These are phyloP conservation scores for Cydia splendana DNA, from an alignment of 1,140 invertebrate genomes.

Conservation along the genomic window DNA sequence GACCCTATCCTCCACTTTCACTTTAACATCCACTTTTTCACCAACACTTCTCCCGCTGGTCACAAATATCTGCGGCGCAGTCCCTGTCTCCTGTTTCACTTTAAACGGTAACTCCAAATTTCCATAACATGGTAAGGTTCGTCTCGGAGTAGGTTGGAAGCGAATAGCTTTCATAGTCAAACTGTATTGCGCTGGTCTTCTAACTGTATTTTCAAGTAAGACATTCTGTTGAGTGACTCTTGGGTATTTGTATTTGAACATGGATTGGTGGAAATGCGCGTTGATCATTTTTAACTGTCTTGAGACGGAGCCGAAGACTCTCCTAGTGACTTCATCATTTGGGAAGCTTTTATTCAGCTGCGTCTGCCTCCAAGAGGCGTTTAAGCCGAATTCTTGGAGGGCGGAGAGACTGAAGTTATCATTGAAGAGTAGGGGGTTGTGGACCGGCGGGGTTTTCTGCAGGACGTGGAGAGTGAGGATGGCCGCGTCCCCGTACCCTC, in stretches of 20 bases:
- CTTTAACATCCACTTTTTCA: constrained; percentile 52
- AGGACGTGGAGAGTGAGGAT: constrained; percentile 58
- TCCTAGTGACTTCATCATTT: constrained; percentile 61
- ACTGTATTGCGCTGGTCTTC: constrained; percentile 60
- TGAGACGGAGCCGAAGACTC: constrained; percentile 72
- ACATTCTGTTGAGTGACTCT: constrained; percentile 73
- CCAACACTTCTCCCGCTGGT: constrained; percentile 57
- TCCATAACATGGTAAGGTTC: constrained; percentile 76
- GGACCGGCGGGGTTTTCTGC: constrained; percentile 47
- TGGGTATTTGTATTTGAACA: constrained; percentile 75
- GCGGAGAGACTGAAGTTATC: constrained; percentile 38
- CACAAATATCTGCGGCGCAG: constrained; percentile 54
- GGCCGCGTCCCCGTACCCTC: constrained; percentile 69
- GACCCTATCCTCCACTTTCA: constrained; percentile 55
- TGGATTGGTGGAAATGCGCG: constrained; percentile 64
- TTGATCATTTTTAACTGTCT: constrained; percentile 73
- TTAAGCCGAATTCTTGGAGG: constrained; percentile 50
- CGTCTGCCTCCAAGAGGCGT: constrained; percentile 63
- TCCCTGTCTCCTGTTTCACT: constrained; percentile 66
- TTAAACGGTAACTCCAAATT: constrained; percentile 74
- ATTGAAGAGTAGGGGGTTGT: constrained; percentile 59
- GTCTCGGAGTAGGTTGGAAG: constrained; percentile 67
- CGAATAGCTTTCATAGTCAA: constrained; percentile 66
- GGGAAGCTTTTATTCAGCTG: constrained; percentile 57
- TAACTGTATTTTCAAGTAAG: constrained; percentile 56